phyloP scores from a whole-genome alignment of 2,797 vertebrate species.

The Mormyrus hasselquistii region DNA sequence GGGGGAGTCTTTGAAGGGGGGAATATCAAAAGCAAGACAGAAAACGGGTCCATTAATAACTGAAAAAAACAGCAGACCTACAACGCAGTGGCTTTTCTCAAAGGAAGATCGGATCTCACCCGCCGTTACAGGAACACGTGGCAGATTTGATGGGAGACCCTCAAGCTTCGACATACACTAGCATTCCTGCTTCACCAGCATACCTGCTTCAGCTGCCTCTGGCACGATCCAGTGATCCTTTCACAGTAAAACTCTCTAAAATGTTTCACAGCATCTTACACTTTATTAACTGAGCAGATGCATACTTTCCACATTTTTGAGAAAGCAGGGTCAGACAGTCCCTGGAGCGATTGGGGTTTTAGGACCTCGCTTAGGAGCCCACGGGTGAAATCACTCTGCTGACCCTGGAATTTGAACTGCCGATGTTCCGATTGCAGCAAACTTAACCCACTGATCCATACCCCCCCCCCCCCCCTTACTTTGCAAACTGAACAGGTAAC shows the following conservation, averaged over 20 bases:
- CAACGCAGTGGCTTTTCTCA: neutral
- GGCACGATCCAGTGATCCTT: neutral
- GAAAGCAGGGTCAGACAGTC: neutral
- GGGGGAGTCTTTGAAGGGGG: neutral
- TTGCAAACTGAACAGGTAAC: neutral
- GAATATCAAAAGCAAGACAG: neutral
- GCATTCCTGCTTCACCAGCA: neutral
- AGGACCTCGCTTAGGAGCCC: neutral
- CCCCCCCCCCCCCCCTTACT: neutral
- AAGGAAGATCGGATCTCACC: neutral
- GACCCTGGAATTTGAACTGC: neutral
- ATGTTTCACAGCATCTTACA: neutral
- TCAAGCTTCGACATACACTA: neutral
- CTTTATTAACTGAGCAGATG: neutral
- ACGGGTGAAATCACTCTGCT: neutral
- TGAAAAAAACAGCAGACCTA: neutral
- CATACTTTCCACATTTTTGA: neutral
- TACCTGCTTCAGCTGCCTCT: neutral
- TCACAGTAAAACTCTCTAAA: neutral
- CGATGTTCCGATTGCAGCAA: neutral
- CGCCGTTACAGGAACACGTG: neutral
- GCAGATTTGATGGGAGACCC: neutral
- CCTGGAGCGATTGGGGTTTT: neutral
- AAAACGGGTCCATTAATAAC: neutral
- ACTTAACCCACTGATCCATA: neutral